Percentiles rank a stretch among this genome's conserved stretches.
Conservation (phyloP, 2,888 invertebrate genomes). For the Mycalesis mineus region DNA sequence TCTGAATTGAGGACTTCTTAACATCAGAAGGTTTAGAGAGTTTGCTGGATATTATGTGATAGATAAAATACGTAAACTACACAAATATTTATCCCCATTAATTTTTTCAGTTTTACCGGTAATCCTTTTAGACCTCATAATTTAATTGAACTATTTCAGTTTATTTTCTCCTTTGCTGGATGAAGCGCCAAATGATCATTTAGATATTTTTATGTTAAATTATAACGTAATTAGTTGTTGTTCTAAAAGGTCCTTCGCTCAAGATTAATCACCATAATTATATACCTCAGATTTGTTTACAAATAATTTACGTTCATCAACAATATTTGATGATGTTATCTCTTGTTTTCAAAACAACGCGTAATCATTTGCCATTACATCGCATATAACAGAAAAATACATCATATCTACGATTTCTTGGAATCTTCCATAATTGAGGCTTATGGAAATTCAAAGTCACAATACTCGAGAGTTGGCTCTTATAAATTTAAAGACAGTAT, state of each 20-base stretch:
- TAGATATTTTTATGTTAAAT: too few species aligned
- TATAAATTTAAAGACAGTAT: too few species aligned
- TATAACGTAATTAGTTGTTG: too few species aligned
- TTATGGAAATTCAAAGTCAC: background rate
- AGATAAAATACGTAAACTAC: conserved; percentile 22
- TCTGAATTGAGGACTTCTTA: too few species aligned
- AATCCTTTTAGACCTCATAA: too few species aligned
- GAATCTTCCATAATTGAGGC: conserved; percentile 7
- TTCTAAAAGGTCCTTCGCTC: background rate
- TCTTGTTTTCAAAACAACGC: background rate
- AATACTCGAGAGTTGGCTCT: too few species aligned
- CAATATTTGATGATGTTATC: conserved; percentile 5
- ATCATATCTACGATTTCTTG: background rate
- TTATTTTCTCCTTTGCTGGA: too few species aligned
- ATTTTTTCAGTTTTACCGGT: too few species aligned
- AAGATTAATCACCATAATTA: conserved; percentile 8
- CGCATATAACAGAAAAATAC: background rate
- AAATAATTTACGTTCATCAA: conserved; percentile 13
- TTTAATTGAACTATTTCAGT: too few species aligned
- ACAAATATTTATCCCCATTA: too few species aligned
- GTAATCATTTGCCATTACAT: background rate
- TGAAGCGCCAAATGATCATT: too few species aligned
- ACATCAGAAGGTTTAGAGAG: too few species aligned
- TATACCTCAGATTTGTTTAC: conserved; percentile 15
- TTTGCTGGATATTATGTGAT: background rate